Conservation (phyloP, 2,888 invertebrate genomes). For the Eupithecia inturbata region DNA sequence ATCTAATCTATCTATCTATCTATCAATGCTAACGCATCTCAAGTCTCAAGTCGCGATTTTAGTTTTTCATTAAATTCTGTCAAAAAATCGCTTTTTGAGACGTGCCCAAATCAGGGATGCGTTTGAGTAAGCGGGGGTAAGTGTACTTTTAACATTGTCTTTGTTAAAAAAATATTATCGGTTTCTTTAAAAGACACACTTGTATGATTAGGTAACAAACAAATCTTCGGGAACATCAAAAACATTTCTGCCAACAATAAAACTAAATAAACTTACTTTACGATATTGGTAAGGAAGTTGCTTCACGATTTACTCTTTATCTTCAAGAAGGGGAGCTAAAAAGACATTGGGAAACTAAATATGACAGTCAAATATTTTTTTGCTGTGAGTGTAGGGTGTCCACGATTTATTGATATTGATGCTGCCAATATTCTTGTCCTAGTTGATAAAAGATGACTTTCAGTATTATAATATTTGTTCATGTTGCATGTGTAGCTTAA, state of each 20-base stretch:
- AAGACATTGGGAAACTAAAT: conserved; percentile 64
- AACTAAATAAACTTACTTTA: conserved; percentile 33
- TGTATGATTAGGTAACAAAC: conserved; percentile 12
- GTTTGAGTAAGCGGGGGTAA: no score
- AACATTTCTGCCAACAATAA: conserved; percentile 33
- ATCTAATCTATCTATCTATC: no score
- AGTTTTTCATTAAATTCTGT: no score
- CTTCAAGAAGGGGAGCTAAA: conserved; percentile 54
- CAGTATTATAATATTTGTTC: background rate
- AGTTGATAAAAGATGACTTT: background rate
- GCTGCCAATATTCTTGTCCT: background rate
- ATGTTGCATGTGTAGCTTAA: background rate
- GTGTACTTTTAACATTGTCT: background rate
- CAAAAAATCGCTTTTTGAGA: no score
- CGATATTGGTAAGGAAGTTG: conserved; percentile 46
- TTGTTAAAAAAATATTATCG: background rate
- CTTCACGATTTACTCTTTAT: conserved; percentile 44
- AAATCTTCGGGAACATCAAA: conserved; percentile 24
- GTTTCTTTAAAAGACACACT: background rate
- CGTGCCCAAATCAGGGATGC: no score
- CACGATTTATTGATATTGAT: conserved; percentile 27
- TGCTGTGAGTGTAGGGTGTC: conserved; percentile 50
- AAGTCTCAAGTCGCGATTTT: no score
- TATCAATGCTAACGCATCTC: no score
- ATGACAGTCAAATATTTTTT: conserved; percentile 68